Base-by-base conservation (phyloP, 2,797 vertebrate species). In the Spondyliosoma cantharus region DNA sequence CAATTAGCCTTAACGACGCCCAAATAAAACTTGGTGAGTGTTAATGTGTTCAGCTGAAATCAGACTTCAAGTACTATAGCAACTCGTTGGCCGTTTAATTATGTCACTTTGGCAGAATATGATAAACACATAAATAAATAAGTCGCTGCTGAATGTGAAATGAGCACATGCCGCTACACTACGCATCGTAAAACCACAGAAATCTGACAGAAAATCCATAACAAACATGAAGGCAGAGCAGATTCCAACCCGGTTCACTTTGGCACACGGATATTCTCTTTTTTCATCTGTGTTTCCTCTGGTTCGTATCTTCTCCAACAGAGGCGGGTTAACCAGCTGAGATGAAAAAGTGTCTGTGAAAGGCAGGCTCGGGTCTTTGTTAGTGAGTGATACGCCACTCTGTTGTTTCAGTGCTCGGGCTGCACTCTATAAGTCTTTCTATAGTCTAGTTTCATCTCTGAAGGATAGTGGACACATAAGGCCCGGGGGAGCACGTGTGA, bases 401-500 rank as follows among this genome's bases (percentile, higher is more conserved):
- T 19, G 69, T 80, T 82, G 78, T 82, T 80, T 84, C 45, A 50
- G 64, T 43, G 59, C 5, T 37, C 67, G 16, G 53, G 69, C 73
- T 73, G 53, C 43, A 67, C 56, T 74, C 58, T 69, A 71, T 71
- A 84, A 69, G 71, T 80, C 77, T 80, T 77, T 45, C 75, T 74
- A 66, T 82, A 85, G 75, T 83, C 73, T 52, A 69, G 74, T 79
- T 81, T 85, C 77, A 50, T 92, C 80, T 87, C 84, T 81, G 78
- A 86, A 80, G 76, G 77, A 84, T 67, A 81, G 86, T 90, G 86
- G 81, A 86, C 87, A 86, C 74, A 83, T 83, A 66, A n/a, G 71
- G 64, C 92, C 90, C 43, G 19, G 45, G 89, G 91, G 83, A 79
- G 68, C 58, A 32, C 76, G 87, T 90, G 84, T 87, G 88, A 91